Percentiles rank a stretch among this genome's conserved stretches.
phyloP scores from a whole-genome alignment of 2,888 invertebrate species.

The Mythimna ferrago region DNA sequence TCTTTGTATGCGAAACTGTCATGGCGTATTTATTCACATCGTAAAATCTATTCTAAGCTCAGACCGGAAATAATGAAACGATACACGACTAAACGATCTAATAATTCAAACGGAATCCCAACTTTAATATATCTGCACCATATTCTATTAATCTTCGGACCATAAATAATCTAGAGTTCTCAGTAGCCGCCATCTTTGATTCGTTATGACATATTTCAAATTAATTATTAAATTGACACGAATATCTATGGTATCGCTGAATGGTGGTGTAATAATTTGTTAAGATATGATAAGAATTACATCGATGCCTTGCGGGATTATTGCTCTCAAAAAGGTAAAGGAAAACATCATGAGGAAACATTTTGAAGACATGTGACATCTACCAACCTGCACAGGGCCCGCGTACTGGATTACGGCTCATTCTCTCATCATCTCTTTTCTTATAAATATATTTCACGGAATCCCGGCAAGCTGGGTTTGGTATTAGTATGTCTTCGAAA shows the following conservation, averaged over 20 bases:
- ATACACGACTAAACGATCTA: constrained; percentile 2
- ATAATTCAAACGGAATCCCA: constrained; percentile 41
- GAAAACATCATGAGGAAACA: no score
- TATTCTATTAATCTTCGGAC: constrained; percentile 54
- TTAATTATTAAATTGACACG: constrained; percentile 69
- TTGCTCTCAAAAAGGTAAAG: no score
- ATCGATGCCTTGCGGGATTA: not conserved
- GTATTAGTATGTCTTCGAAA: no score
- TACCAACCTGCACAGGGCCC: no score
- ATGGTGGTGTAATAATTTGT: constrained; percentile 23
- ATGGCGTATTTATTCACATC: not conserved
- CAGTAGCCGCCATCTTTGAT: constrained; percentile 53
- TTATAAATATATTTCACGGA: no score
- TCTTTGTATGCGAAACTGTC: not conserved
- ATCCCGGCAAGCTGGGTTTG: no score
- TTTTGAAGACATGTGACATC: no score
- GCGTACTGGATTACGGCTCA: no score
- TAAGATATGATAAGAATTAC: not conserved
- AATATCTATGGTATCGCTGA: constrained; percentile 50
- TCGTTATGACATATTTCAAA: constrained; percentile 71
- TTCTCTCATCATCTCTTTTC: no score
- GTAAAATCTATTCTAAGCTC: not conserved
- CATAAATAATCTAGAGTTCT: constrained; percentile 59
- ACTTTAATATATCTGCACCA: constrained; percentile 42
- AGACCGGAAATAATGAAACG: constrained; percentile 43